Percentiles rank a stretch among this genome's conserved stretches.
These are phyloP conservation scores for Euplexia lucipara DNA, from an alignment of 2,888 invertebrate species.

Conservation along the genomic window DNA sequence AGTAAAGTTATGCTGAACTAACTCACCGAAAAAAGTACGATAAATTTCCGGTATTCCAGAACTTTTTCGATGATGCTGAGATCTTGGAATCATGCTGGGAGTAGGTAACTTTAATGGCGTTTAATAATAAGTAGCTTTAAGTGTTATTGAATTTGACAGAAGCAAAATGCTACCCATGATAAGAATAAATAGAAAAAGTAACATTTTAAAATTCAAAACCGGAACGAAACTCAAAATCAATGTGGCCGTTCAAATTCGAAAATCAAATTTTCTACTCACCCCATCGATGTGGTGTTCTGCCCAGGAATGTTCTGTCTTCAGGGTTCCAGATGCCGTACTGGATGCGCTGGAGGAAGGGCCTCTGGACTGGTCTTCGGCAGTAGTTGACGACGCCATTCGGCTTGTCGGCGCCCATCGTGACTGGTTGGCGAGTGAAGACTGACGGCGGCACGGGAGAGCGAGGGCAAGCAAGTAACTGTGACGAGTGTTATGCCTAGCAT, in stretches of 20 bases:
- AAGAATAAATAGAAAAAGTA: neutral
- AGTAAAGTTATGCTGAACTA: too few species aligned
- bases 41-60: too few species aligned
- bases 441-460: conserved; percentile 19
- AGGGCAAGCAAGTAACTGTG: neutral
- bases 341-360: conserved; percentile 81
- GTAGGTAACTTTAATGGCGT: too few species aligned
- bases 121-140: too few species aligned
- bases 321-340: conserved; percentile 91
- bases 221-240: neutral
- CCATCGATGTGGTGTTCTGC: conserved; percentile 92
- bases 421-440: conserved; percentile 48
- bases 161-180: too few species aligned
- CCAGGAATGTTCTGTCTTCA: conserved; percentile 91
- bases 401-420: conserved; percentile 85
- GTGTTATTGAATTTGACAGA: too few species aligned
- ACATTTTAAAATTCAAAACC: neutral
- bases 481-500: conserved; percentile 44
- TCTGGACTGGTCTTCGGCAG: conserved; percentile 81
- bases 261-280: conserved; percentile 87
- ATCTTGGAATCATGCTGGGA: too few species aligned
- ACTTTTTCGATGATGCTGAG: too few species aligned
- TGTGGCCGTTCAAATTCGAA: conserved; percentile 2
- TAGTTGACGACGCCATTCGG: conserved; percentile 84
- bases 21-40: too few species aligned